A percentile compares a stretch with the other conserved stretches of the same genome.
Conservation (phyloP, 2,888 invertebrate genomes). For the Polylopha cassiicola region DNA sequence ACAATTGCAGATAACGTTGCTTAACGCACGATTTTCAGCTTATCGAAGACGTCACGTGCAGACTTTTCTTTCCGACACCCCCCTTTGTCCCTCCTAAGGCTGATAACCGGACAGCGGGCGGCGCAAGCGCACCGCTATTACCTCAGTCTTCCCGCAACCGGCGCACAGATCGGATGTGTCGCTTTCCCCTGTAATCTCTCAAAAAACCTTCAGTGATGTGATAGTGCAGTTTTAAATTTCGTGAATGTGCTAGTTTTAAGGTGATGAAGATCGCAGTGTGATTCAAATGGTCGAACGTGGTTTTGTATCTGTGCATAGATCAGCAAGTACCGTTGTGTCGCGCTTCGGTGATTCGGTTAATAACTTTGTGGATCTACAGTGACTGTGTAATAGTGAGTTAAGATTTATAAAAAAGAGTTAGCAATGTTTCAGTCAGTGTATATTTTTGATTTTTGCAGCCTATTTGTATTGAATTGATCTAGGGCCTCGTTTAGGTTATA, state of each 20-base stretch:
- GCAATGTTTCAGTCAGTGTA: too few relatives aligned
- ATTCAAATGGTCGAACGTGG: constrained; percentile 17
- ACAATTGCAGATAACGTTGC: constrained; percentile 11
- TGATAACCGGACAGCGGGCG: constrained; percentile 63
- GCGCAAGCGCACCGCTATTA: constrained; percentile 62
- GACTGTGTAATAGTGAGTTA: constrained; percentile 61
- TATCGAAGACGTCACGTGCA: constrained; percentile 62
- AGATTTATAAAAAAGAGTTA: constrained; percentile 65
- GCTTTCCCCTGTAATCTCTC: constrained; percentile 25
- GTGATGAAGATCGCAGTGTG: constrained; percentile 25
- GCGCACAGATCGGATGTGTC: constrained; percentile 44
- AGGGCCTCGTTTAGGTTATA: too few relatives aligned
- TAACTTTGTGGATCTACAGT: constrained; percentile 67
- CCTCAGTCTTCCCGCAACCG: constrained; percentile 58
- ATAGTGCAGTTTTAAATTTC: constrained; percentile 31
- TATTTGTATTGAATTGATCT: too few relatives aligned
- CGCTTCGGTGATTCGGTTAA: constrained; percentile 69
- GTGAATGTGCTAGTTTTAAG: constrained; percentile 33
- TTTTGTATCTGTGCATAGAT: constrained; percentile 37
- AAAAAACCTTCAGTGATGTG: constrained; percentile 46
- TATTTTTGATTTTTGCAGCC: too few relatives aligned
- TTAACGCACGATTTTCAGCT: constrained; percentile 43
- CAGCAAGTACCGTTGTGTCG: constrained; percentile 63
- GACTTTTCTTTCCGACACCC: constrained; percentile 61
- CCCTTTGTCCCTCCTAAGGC: constrained; percentile 58